Percentiles rank a stretch among this genome's conserved stretches.
These are phyloP conservation scores for Epinotia brunnichana DNA, from an alignment of 2,888 invertebrate genomes.

Conservation along the genomic window DNA sequence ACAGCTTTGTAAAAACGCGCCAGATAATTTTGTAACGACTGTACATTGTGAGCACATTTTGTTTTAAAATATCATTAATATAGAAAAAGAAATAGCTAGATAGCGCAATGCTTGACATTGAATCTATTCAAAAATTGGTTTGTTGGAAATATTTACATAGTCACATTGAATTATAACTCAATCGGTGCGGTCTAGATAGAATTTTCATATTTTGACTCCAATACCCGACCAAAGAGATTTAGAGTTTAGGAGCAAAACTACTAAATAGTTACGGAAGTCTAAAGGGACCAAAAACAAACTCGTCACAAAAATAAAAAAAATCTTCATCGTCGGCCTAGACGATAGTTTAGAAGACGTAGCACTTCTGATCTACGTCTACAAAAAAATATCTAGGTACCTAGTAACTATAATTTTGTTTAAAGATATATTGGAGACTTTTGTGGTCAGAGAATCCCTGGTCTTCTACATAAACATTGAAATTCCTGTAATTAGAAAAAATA, in stretches of 20 bases:
- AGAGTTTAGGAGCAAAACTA: not conserved
- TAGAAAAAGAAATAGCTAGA: not conserved
- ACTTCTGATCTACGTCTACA: too few relatives aligned
- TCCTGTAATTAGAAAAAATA: too few relatives aligned
- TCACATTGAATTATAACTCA: not conserved
- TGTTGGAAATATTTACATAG: not conserved
- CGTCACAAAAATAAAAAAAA: too few relatives aligned
- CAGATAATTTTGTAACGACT: not conserved
- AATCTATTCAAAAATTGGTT: constrained; percentile 10
- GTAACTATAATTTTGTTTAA: too few relatives aligned
- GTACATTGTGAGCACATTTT: not conserved
- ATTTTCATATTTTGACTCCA: not conserved
- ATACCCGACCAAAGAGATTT: not conserved
- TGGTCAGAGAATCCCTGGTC: too few relatives aligned
- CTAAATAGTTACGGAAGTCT: too few relatives aligned
- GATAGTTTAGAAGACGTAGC: too few relatives aligned
- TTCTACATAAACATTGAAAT: too few relatives aligned
- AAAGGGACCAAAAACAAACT: not conserved
- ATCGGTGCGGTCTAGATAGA: not conserved
- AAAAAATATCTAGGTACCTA: too few relatives aligned
- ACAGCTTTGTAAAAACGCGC: not conserved
- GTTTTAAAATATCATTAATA: too few relatives aligned
- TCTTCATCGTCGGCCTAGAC: too few relatives aligned
- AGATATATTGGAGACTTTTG: too few relatives aligned
- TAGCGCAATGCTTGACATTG: constrained; percentile 7